Conservation (phyloP, 2,797 vertebrate species). For the Psittacula derbiana region DNA sequence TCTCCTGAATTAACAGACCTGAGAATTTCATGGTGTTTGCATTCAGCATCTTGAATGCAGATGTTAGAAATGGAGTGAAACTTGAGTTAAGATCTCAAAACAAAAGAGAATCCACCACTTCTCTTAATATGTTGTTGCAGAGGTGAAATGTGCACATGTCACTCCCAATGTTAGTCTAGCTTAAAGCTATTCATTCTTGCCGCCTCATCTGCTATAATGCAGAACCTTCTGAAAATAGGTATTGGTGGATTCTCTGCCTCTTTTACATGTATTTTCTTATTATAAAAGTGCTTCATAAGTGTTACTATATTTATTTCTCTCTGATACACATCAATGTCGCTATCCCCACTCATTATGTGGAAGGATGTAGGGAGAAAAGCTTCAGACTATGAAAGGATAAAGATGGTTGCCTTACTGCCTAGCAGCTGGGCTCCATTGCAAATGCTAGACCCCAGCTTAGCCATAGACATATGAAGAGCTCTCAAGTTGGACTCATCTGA, state of each 20-base stretch:
- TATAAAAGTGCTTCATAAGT: background rate
- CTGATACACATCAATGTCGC: background rate
- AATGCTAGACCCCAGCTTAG: background rate
- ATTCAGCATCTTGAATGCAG: background rate
- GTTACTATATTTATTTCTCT: background rate
- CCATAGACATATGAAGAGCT: background rate
- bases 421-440: background rate
- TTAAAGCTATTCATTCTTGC: background rate
- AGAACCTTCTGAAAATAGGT: background rate
- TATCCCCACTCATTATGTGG: background rate
- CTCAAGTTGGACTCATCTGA: background rate
- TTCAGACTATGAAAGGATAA: background rate
- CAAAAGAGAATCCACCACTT: background rate
- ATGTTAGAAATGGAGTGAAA: background rate
- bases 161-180: background rate
- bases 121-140: background rate
- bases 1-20: background rate
- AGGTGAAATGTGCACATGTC: background rate
- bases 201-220: background rate
- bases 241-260: background rate
- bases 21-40: background rate
- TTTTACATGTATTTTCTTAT: background rate
- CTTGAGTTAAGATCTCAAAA: background rate
- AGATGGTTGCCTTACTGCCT: background rate
- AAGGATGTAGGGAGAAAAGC: background rate